Evolutionary conservation across 2,888 invertebrate species (phyloP), one percentile per base, ranked within the genome.

Genomic region (Patella pellucida): DNA sequence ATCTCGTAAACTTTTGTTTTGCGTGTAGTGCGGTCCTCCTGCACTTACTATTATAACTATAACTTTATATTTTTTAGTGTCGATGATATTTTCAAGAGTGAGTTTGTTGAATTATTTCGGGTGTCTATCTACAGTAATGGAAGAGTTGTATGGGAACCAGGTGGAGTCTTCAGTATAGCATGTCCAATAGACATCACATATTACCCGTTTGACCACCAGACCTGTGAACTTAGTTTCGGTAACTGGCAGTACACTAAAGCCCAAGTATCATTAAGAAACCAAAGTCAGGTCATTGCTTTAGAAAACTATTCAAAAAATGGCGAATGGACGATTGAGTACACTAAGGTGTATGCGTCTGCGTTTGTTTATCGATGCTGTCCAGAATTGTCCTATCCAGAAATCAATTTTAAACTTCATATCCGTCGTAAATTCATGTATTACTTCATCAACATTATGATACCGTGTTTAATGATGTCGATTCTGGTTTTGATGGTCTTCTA

Each of bases 401-500:
- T 76, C 11, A 41, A 41, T 75, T 56, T 31, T 74, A 80, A 74
- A 12, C 68, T 85, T 14, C 75, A 78, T 69, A 73, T 86, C 68
- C 56, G 80, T 3, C 74, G 86, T n/a, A 80, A 81, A 70, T 79
- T 80, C n/a, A 74, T 82, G 76, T 86, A 80, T 77, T 88, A 87
- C 80, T 77, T 87, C 71, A 82, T 84, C 73, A 87, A 87, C 78
- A 83, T 88, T 70, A 80, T 88, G 62, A 82, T 85, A 1, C 87
- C 87, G 11, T 88, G 87, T 72, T 74, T 87, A 51, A 76, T 87
- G 76, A 82, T 87, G 77, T 87, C 86, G 27, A 77, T 83, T 3
- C 82, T 87, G 19, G 85, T 87, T 27, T 78, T 86, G 79, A 78
- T 87, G 23, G 87, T 85, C 54, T 87, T 87, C 73, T 85, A 83